These are phyloP conservation scores for Palythoa grandiflora DNA, from an alignment of 92 coral and sea anemone species.

Conservation along the genomic window DNA sequence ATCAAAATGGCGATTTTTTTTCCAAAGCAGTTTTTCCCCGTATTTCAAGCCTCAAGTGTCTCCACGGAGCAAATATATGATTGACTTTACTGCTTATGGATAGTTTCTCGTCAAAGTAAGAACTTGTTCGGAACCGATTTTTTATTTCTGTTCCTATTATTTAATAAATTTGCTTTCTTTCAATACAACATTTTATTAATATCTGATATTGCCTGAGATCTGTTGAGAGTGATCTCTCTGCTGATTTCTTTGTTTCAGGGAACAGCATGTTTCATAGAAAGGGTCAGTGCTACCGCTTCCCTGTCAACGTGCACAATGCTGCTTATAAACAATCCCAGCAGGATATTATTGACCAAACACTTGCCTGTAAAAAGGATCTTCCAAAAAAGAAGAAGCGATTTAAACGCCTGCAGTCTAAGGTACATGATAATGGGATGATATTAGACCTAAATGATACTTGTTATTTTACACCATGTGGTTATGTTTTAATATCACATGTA, in stretches of 20 bases:
- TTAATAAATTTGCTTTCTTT: background rate
- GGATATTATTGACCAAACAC: no score
- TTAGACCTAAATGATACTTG: background rate
- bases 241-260: no score
- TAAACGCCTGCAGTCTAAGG: no score
- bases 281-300: no score
- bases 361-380: no score
- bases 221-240: background rate
- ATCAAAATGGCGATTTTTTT: background rate
- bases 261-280: background rate
- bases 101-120: background rate
- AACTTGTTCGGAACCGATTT: conserved; percentile 15
- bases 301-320: no score
- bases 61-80: background rate
- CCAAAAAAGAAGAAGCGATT: no score
- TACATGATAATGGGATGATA: background rate
- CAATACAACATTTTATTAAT: no score
- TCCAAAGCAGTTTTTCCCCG: background rate
- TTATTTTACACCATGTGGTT: background rate
- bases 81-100: background rate
- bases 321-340: no score
- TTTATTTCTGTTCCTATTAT: background rate
- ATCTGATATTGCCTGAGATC: no score
- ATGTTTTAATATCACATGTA: background rate
- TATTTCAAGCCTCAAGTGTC: background rate